Base-by-base conservation (phyloP, 2,113 vertebrate genomes). In the Sialia sialis region DNA sequence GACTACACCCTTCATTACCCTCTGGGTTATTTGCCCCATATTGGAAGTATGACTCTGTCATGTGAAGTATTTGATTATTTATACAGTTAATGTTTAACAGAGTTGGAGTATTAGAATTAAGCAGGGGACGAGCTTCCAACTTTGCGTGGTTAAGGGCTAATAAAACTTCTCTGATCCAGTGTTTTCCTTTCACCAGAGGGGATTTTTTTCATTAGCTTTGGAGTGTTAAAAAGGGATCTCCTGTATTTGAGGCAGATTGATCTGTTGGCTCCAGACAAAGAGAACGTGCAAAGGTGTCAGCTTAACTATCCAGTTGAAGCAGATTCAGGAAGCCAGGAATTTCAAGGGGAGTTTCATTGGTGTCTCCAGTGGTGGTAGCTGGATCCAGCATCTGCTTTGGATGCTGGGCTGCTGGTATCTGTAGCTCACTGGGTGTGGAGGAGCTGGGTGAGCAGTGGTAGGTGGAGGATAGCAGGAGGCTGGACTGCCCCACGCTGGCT, bases 51-150 rank as follows among this genome's bases (percentile, higher is more conserved):
- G 91, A 77, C 54, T 95, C 87, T 92, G 92, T 95, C 95, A 91
- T 89, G 81, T 95, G 92, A 94, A 96, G 84, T 91, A 94, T 96
- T 90, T 95, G 90, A 94, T 96, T 96, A 96, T 96, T 97, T 97
- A 92, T 90, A 91, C 64, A 79, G 94, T 96, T 97, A 96, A 97
- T 95, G 87, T 94, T 94, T 96, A 94, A 95, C 96, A 97, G 96
- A 96, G 84, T 86, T 15, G 9, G 85, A 94, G 74, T 95, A 91
- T 94, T 94, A 96, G 94, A 95, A 95, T 95, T 94, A 94, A 95
- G 92, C 82, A 92, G 66, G 49, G 55, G 80, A 93, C 1, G 34
- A 93, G 73, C 84, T 95, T 96, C 89, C 94, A 97, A 74, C 92
- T 93, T 94, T 52, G 55, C 54, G 49, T 94, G 82, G 91, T 95